Base-by-base conservation (phyloP, 2,113 vertebrate species). In the Chlamydotis undulata region DNA sequence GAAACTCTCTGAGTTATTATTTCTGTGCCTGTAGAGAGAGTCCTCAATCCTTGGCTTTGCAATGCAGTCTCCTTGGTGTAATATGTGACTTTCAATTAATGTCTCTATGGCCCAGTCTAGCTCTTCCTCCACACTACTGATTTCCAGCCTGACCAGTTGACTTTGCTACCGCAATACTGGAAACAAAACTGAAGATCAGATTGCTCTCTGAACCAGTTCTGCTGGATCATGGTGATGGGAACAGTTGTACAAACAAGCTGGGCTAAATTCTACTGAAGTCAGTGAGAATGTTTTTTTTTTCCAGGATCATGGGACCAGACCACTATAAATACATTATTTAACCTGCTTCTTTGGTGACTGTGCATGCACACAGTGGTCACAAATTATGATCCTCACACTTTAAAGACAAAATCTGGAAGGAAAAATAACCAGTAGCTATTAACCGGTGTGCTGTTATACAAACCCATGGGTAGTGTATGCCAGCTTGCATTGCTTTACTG, bases 381-480 rank as follows among this genome's bases (percentile, higher is more conserved):
- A 47, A 74, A 41, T 14, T n/a, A 8, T 52, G 12, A 37, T 22
- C 14, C 22, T 29, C 33, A 26, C 7, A 16, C 10, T 37, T 78
- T 14, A 31, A 85, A 78, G 31, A 39, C 19, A n/a, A 28, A 41
- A 56, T 57, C 43, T 55, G 26, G 49, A 63, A 12, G 33, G 13
- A 24, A 75, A 82, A 83, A 22, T 8, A 14, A 6, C 11, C 56
- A 53, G 9, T 14, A 37, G 3, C 5, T 61, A 11, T 33, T 57
- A 64, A 24, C 10, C 17, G 39, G 10, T 55, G 33, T 70, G 55
- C 14, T 86, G 43, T 53, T 57, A 43, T 6, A 49, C 10, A 47
- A 75, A 12, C 7, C 52, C 2, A 3, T 3, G 17, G 25, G 29
- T 17, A 21, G 12, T 10, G 3, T 3, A 12, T 4, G 2, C 6